Conservation (phyloP, 2,888 invertebrate species). For the Meandrusa payeni region DNA sequence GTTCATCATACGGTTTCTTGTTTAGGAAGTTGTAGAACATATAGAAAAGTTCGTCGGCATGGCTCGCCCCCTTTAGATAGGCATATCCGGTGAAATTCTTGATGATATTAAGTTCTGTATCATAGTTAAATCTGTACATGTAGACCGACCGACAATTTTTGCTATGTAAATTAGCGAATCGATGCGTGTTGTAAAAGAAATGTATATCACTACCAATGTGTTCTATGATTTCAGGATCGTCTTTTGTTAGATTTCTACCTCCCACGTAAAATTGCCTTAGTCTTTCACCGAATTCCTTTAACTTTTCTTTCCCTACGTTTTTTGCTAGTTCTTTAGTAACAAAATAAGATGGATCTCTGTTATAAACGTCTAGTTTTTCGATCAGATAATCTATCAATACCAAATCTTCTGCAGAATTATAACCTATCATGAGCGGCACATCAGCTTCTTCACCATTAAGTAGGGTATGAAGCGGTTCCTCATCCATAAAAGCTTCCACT, state of each 20-base stretch:
- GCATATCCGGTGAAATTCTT: slow-evolving; percentile 27
- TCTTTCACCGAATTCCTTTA: slow-evolving; percentile 42
- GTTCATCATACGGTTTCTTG: slow-evolving; percentile 45
- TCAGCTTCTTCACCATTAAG: slow-evolving; percentile 39
- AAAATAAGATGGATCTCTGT: slow-evolving; percentile 41
- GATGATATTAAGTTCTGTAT: slow-evolving; percentile 36
- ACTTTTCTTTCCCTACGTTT: slow-evolving; percentile 35
- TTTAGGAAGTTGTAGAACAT: slow-evolving; percentile 45
- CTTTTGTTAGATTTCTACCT: slow-evolving; percentile 32
- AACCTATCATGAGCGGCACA: slow-evolving; percentile 53
- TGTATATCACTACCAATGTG: slow-evolving; percentile 32
- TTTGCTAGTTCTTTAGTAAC: slow-evolving; percentile 46
- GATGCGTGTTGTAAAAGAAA: slow-evolving; percentile 34
- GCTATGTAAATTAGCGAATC: slow-evolving; percentile 33
- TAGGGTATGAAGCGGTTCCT: slow-evolving; percentile 43
- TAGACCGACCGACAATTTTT: slow-evolving; percentile 27
- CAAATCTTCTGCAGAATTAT: slow-evolving; percentile 53
- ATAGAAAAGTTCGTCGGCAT: slow-evolving; percentile 59
- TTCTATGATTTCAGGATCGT: slow-evolving; percentile 28
- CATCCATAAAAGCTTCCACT: slow-evolving; percentile 45
- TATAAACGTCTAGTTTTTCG: slow-evolving; percentile 39
- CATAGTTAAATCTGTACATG: slow-evolving; percentile 36
- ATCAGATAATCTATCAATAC: slow-evolving; percentile 36
- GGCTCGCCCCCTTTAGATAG: slow-evolving; percentile 44
- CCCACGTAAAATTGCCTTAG: slow-evolving; percentile 50